Evolutionary conservation across 2,888 invertebrate genomes (phyloP).

Genomic region (Panorpa germanica): DNA sequence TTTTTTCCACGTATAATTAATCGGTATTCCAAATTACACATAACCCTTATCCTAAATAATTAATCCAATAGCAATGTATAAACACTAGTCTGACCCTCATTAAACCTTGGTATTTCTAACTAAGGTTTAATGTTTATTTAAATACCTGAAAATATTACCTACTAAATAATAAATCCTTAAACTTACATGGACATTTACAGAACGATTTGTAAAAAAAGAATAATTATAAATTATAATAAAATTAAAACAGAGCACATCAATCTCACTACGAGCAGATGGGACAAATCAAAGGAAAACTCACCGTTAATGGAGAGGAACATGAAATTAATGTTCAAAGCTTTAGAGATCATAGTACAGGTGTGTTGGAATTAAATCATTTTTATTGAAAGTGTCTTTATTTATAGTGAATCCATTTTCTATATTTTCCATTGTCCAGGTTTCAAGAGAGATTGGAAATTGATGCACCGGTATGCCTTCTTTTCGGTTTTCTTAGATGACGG

Average conservation of each 20-base stretch:
- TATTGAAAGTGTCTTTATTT: neutral
- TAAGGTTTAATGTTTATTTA: too few relatives aligned
- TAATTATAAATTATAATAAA: too few relatives aligned
- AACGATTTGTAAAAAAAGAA: too few relatives aligned
- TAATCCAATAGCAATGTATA: too few relatives aligned
- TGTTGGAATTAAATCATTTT: conserved; percentile 13
- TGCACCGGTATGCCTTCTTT: conserved; percentile 64
- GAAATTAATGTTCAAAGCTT: conserved; percentile 40
- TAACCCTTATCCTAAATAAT: too few relatives aligned
- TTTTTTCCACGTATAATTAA: too few relatives aligned
- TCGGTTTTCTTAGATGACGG: conserved; percentile 56
- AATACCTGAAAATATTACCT: too few relatives aligned
- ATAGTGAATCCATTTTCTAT: conserved; percentile 1
- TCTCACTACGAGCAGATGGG: conserved; percentile 75
- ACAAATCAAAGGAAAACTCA: conserved; percentile 34
- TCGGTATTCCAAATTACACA: too few relatives aligned
- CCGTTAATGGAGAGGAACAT: conserved; percentile 29
- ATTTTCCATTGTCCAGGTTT: conserved; percentile 26
- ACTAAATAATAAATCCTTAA: too few relatives aligned
- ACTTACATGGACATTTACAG: too few relatives aligned
- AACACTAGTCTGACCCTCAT: too few relatives aligned
- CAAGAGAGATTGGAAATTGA: conserved; percentile 51
- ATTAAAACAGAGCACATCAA: conserved; percentile 42
- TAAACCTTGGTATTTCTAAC: too few relatives aligned
- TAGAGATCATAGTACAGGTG: conserved; percentile 64